Evolutionary conservation across 1,140 invertebrate genomes (phyloP).

Genomic region (Aphelinus certus): DNA sequence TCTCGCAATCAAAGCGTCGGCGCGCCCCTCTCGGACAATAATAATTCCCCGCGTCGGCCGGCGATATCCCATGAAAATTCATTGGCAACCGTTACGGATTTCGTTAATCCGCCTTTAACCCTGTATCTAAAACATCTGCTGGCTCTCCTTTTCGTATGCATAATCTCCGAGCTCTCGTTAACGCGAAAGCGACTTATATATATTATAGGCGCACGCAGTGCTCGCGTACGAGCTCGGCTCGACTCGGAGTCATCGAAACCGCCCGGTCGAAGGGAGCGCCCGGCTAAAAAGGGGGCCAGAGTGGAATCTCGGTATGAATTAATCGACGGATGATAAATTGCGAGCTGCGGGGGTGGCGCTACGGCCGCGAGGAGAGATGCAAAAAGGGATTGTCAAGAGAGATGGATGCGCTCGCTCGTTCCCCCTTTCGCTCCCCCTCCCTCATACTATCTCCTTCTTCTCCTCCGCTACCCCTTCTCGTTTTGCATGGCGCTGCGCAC

Average conservation of each 20-base stretch:
- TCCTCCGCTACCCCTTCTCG: too few relatives aligned
- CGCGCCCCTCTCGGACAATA: background rate
- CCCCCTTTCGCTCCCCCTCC: background rate
- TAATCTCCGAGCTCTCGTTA: constrained; percentile 21
- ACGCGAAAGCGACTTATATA: constrained; percentile 13
- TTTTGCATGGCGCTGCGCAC: too few relatives aligned
- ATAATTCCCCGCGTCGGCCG: background rate
- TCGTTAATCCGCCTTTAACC: constrained; percentile 16
- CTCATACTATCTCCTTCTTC: too few relatives aligned
- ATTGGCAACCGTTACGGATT: constrained; percentile 27
- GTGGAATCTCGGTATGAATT: constrained; percentile 51
- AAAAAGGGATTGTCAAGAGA: constrained; percentile 54
- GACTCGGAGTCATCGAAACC: background rate
- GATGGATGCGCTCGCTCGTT: constrained; percentile 47
- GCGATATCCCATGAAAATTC: constrained; percentile 14
- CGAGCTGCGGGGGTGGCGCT: constrained; percentile 41
- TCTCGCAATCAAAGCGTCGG: background rate
- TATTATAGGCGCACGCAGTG: background rate
- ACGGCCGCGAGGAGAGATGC: constrained; percentile 32
- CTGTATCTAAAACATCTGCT: background rate
- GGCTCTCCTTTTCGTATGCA: background rate
- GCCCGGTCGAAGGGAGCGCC: background rate
- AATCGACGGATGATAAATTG: constrained; percentile 56
- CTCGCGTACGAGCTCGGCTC: background rate
- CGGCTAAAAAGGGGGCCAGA: background rate